Conservation (phyloP, 2,888 invertebrate species). For the Nebria brevicollis region DNA sequence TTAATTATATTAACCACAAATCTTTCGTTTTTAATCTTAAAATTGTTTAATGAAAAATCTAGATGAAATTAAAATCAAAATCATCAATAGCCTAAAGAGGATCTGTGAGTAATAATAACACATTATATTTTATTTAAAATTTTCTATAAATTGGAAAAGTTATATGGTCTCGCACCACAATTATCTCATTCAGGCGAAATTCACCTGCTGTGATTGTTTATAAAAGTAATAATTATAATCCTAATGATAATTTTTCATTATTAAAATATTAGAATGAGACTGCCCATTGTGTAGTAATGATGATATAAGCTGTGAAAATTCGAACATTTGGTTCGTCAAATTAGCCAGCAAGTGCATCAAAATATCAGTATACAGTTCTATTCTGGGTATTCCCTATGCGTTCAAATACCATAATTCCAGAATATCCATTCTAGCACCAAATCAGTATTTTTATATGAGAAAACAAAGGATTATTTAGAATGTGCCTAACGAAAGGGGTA, state of each 20-base stretch:
- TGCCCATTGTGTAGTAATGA: not conserved
- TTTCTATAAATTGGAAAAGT: not conserved
- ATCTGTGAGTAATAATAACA: too few species aligned
- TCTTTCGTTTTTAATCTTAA: too few species aligned
- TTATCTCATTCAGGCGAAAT: not conserved
- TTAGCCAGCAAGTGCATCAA: not conserved
- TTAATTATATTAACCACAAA: too few species aligned
- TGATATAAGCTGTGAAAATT: not conserved
- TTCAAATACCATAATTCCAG: not conserved
- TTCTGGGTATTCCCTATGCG: not conserved
- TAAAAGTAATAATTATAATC: not conserved
- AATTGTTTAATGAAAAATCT: too few species aligned
- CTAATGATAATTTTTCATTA: not conserved
- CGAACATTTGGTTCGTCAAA: not conserved
- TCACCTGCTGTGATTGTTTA: not conserved
- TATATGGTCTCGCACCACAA: not conserved
- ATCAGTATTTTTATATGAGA: not conserved
- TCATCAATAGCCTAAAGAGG: too few species aligned
- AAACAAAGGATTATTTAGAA: constrained; percentile 1
- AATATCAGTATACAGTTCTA: not conserved
- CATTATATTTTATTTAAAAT: not conserved
- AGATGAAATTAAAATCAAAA: too few species aligned
- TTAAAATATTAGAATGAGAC: not conserved
- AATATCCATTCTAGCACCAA: not conserved
- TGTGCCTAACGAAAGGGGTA: not conserved